These are phyloP conservation scores for Lichenostomus cassidix DNA, from an alignment of 2,113 vertebrate genomes.

Conservation along the genomic window DNA sequence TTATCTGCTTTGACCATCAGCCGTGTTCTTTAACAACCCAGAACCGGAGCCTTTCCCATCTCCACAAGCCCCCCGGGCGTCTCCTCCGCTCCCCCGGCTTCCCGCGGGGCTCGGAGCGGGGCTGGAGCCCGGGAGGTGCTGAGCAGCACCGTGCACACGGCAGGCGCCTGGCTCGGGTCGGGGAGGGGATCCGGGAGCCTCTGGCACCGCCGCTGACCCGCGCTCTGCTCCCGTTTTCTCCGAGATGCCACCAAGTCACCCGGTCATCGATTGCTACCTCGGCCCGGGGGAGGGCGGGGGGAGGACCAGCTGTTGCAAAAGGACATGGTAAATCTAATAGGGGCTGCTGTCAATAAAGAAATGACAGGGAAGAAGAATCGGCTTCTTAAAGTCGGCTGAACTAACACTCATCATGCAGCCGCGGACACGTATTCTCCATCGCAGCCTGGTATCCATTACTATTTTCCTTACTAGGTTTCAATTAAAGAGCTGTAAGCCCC, in stretches of 20 bases:
- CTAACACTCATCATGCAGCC: conserved; percentile 70
- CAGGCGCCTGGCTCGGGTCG: background rate
- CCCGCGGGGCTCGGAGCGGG: background rate
- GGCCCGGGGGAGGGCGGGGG: background rate
- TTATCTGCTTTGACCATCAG: conserved; percentile 51
- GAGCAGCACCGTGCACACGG: background rate
- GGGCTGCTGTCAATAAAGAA: conserved; percentile 61
- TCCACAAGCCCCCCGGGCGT: background rate
- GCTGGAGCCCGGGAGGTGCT: background rate
- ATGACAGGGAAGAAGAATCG: conserved; percentile 73
- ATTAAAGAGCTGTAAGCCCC: conserved; percentile 47
- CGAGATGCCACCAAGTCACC: conserved; percentile 46
- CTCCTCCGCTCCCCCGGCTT: background rate
- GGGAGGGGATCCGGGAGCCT: background rate
- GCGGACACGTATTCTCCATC: conserved; percentile 74
- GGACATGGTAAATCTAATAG: conserved; percentile 63
- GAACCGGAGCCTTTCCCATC: background rate
- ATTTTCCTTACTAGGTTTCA: conserved; percentile 73
- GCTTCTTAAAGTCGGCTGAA: conserved; percentile 73
- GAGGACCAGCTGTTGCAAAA: conserved; percentile 49
- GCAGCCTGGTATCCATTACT: conserved; percentile 74
- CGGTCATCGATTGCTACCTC: conserved; percentile 51
- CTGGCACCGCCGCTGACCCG: background rate
- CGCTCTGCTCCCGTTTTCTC: background rate
- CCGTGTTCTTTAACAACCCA: conserved; percentile 6